Percentiles rank a stretch among this genome's conserved stretches.
Conservation (phyloP, 92 coral and sea anemone genomes). For the Zoanthus solanderi region DNA sequence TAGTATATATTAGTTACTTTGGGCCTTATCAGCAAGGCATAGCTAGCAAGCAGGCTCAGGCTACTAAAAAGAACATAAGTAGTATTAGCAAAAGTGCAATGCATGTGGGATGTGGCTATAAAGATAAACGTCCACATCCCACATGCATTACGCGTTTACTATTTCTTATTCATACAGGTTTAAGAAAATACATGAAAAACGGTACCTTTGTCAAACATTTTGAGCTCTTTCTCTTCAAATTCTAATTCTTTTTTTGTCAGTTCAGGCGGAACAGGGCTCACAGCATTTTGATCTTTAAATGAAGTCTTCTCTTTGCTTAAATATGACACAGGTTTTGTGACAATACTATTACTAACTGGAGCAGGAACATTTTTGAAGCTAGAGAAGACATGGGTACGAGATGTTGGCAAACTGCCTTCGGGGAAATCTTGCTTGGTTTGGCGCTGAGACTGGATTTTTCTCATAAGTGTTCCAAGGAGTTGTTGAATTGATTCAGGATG, state of each 20-base stretch:
- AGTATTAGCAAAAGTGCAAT: no score
- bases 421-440: constrained; percentile 38
- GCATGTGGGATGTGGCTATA: no score
- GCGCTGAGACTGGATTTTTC: constrained; percentile 14
- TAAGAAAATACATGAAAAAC: no score
- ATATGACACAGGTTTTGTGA: not conserved
- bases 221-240: constrained; percentile 27
- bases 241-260: constrained; percentile 18
- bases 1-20: no score
- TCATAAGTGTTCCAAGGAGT: constrained; percentile 23
- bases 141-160: no score
- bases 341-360: not conserved
- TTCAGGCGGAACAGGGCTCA: not conserved
- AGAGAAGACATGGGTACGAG: not conserved
- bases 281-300: not conserved
- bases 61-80: no score
- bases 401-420: not conserved
- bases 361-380: not conserved
- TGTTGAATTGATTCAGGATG: constrained; percentile 8
- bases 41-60: no score
- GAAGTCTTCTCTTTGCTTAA: not conserved
- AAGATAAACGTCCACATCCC: no score
- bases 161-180: no score
- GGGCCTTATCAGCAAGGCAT: no score
- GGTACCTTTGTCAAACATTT: constrained; percentile 34